Conservation (phyloP, 2,113 vertebrate genomes). For the Oceanodroma tethys region DNA sequence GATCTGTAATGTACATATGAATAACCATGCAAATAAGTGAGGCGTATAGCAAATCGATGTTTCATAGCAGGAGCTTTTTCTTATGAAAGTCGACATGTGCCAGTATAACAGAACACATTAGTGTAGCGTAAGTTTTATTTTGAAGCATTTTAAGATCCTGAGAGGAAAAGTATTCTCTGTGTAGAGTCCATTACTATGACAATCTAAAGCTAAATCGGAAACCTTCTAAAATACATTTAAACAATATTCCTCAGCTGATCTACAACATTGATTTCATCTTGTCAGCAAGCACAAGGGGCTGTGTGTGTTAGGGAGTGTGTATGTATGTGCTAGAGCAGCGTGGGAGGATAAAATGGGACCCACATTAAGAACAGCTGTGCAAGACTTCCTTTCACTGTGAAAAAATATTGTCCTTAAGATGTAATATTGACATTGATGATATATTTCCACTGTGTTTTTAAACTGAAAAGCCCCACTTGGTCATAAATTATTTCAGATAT, state of each 20-base stretch:
- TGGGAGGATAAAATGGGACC: background rate
- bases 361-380: background rate
- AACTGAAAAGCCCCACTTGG: background rate
- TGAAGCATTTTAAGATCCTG: background rate
- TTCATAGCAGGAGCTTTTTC: background rate
- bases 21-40: background rate
- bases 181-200: background rate
- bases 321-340: accelerated
- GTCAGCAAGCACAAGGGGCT: background rate
- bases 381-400: background rate
- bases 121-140: background rate
- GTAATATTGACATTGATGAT: background rate
- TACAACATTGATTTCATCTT: background rate
- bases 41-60: background rate
- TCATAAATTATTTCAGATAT: background rate
- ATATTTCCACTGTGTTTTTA: accelerated
- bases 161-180: background rate
- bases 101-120: background rate
- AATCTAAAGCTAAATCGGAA: background rate
- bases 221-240: background rate
- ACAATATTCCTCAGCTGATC: background rate
- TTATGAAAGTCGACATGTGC: accelerated
- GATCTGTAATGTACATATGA: background rate
- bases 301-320: background rate
- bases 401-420: background rate